A percentile compares a stretch with the other conserved stretches of the same genome.
Evolutionary conservation across 2,113 vertebrate species (phyloP).

Genomic region (Mesitornis unicolor): DNA sequence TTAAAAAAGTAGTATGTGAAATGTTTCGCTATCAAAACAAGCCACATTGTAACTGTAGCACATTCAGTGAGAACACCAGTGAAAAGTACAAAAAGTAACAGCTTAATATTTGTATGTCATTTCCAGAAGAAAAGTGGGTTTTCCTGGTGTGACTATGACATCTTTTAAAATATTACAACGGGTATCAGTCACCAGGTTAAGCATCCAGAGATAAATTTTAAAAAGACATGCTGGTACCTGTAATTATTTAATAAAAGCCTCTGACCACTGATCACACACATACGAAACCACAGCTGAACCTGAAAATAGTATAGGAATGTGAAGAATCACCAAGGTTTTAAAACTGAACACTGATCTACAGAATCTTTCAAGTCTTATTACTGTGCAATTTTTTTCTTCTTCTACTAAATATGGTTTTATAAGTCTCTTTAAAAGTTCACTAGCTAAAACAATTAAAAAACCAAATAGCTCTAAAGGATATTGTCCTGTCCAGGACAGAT

Average conservation of each 20-base stretch:
- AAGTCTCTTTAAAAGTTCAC: not conserved
- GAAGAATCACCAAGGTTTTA: not conserved
- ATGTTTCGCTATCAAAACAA: not conserved
- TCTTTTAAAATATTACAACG: not conserved
- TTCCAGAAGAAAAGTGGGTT: not conserved
- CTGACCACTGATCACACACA: not conserved
- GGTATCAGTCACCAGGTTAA: not conserved
- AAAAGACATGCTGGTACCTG: not conserved
- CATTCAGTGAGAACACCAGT: not conserved
- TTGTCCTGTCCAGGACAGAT: no score
- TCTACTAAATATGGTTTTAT: not conserved
- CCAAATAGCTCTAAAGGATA: not conserved
- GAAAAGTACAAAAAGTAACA: not conserved
- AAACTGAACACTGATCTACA: not conserved
- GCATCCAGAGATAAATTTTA: not conserved
- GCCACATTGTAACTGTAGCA: fast-evolving
- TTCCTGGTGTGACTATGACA: not conserved
- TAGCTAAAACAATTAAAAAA: not conserved
- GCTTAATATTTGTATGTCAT: not conserved
- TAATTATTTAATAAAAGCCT: not conserved
- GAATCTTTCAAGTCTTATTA: not conserved
- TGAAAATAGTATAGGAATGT: not conserved
- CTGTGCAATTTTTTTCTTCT: not conserved
- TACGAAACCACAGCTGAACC: not conserved
- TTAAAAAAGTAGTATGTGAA: not conserved